A percentile compares a stretch with the other conserved stretches of the same genome.
phyloP scores from a whole-genome alignment of 2,797 vertebrate genomes.

The Okamejei kenojei region DNA sequence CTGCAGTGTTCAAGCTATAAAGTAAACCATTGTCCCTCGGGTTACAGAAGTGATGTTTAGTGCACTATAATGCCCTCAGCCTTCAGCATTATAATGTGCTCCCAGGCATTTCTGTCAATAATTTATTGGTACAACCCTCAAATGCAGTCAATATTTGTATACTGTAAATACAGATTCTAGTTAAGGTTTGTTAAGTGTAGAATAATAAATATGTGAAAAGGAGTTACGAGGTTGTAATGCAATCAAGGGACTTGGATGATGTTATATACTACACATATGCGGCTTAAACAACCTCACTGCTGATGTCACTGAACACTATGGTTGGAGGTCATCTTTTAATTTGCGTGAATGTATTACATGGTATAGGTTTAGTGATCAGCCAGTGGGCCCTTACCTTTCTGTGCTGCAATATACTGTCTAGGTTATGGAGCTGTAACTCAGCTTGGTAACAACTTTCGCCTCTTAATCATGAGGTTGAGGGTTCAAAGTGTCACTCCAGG shows the following conservation, averaged over 20 bases:
- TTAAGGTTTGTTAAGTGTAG: constrained; percentile 36
- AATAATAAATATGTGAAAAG: constrained; percentile 34
- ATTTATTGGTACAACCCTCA: constrained; percentile 35
- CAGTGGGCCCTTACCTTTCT: neutral
- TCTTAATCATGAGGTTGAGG: neutral
- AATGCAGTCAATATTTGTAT: constrained; percentile 37
- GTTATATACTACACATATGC: constrained; percentile 13
- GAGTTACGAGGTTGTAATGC: constrained; percentile 36
- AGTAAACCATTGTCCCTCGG: constrained; percentile 36
- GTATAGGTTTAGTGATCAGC: neutral
- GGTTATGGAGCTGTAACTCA: neutral
- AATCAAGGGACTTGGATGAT: constrained; percentile 23
- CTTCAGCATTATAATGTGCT: constrained; percentile 37
- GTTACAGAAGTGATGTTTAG: constrained; percentile 34
- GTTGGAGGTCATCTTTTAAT: neutral
- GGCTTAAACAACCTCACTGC: neutral
- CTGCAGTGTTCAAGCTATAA: constrained; percentile 35
- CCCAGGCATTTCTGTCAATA: constrained; percentile 36
- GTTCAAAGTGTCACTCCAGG: neutral
- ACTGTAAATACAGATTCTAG: constrained; percentile 36
- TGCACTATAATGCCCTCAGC: constrained; percentile 37
- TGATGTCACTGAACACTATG: neutral
- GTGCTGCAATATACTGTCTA: neutral
- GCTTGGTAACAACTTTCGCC: neutral
- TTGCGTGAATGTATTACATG: neutral